Conservation (phyloP, 2,888 invertebrate genomes). For the Leistus spinibarbis region DNA sequence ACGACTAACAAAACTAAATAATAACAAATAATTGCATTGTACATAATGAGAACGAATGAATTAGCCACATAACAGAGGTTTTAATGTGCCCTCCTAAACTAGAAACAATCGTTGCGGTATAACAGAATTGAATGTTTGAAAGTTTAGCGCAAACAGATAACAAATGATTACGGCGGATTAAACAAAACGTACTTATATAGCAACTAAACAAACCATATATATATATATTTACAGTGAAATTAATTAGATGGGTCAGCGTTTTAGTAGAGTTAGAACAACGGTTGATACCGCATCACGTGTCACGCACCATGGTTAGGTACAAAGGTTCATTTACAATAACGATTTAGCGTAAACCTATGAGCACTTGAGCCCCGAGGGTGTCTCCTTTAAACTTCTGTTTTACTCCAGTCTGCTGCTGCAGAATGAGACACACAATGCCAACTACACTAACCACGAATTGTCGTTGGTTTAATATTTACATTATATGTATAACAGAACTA, state of each 20-base stretch:
- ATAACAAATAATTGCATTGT: no score
- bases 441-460: neutral
- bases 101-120: no score
- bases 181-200: constrained; percentile 25
- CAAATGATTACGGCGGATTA: constrained; percentile 28
- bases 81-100: no score
- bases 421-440: neutral
- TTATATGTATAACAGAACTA: no score
- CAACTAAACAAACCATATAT: constrained; percentile 23
- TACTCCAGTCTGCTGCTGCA: neutral
- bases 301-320: no score
- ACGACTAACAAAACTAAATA: no score
- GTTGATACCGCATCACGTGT: neutral
- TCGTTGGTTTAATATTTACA: neutral
- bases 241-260: constrained; percentile 31
- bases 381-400: constrained; percentile 18
- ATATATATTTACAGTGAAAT: no score
- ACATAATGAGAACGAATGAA: no score
- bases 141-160: constrained; percentile 10
- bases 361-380: constrained; percentile 8
- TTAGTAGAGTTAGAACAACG: constrained; percentile 1
- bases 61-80: no score
- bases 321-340: constrained; percentile 8
- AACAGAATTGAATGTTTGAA: neutral
- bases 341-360: neutral